Conservation (phyloP, 2,113 vertebrate genomes). For the Chlamydotis undulata region DNA sequence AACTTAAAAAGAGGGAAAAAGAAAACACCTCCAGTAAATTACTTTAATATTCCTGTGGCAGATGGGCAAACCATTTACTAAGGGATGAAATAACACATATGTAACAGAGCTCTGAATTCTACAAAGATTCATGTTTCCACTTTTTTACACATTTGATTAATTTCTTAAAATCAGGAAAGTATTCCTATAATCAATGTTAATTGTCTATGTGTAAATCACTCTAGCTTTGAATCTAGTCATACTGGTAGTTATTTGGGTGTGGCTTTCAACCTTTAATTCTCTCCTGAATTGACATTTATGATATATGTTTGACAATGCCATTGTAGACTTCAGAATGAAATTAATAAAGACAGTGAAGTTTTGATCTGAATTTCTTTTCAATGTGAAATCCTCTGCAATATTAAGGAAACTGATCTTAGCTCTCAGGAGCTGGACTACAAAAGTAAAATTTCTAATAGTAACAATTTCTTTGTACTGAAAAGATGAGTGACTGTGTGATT, state of each 20-base stretch:
- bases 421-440: neutral
- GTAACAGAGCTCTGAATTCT: neutral
- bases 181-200: neutral
- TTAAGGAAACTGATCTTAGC: neutral
- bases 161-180: neutral
- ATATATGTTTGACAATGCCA: neutral
- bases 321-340: neutral
- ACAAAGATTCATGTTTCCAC: neutral
- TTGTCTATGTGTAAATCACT: neutral
- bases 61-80: neutral
- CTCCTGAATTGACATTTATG: neutral
- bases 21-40: neutral
- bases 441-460: neutral
- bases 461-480: neutral
- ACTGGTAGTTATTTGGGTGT: neutral
- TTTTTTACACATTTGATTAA: neutral
- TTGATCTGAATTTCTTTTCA: neutral
- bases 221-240: neutral
- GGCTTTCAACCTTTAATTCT: neutral
- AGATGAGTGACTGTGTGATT: neutral
- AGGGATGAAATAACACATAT: neutral
- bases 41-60: neutral
- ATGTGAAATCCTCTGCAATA: neutral
- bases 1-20: neutral
- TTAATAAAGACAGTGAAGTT: neutral